These are phyloP conservation scores for Hydractinia symbiolongicarpus DNA, from an alignment of 30 jellyfish, hydroid and myxozoan species.

Conservation along the genomic window DNA sequence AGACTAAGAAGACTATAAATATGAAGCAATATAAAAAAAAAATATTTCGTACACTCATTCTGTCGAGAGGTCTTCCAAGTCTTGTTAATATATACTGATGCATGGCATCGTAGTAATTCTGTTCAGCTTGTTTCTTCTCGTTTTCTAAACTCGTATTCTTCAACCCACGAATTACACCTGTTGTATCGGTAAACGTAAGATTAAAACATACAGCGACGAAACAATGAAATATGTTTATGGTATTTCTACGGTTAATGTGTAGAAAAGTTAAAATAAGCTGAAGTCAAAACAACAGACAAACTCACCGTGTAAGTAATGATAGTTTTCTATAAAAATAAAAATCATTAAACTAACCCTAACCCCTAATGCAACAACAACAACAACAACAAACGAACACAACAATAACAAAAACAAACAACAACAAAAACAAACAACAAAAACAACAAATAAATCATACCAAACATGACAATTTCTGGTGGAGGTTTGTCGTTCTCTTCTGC, in stretches of 20 bases:
- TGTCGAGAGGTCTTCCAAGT: constrained; percentile 83
- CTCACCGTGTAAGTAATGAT: constrained; percentile 85
- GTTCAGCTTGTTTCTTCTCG: constrained; percentile 82
- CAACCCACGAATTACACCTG: constrained; percentile 72
- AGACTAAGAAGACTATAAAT: no score
- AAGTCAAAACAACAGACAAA: constrained; percentile 1
- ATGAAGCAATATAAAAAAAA: background rate
- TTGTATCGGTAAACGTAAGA: no score
- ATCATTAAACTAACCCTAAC: background rate
- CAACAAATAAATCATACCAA: constrained; percentile 36
- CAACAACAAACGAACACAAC: background rate
- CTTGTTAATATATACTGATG: constrained; percentile 75
- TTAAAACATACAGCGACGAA: no score
- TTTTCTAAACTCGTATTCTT: constrained; percentile 59
- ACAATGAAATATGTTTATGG: background rate
- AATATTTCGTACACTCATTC: constrained; percentile 58
- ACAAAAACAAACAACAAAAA: background rate
- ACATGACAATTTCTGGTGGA: constrained; percentile 86
- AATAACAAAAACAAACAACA: background rate
- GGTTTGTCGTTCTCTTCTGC: constrained; percentile 84
- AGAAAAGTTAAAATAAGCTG: background rate
- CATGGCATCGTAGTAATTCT: constrained; percentile 65
- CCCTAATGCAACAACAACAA: background rate
- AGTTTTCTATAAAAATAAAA: constrained; percentile 62
- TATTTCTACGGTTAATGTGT: background rate